Percentiles rank a stretch among this genome's conserved stretches.
Conservation (phyloP, 2,797 vertebrate genomes). For the Moxostoma hubbsi region DNA sequence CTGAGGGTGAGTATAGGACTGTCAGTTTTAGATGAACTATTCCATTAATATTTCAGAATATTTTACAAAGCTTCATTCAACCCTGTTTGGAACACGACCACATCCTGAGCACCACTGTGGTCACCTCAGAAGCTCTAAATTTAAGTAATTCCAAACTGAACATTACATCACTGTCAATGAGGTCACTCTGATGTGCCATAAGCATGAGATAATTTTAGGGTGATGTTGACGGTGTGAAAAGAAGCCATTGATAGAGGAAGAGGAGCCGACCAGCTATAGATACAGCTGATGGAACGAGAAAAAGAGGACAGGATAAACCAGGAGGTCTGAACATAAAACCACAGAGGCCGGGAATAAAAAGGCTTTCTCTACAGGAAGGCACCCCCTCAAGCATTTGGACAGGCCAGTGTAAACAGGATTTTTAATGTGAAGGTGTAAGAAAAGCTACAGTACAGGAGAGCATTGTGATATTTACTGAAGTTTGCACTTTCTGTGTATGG, state of each 20-base stretch:
- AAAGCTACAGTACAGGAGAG: conserved; percentile 27
- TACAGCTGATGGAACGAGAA: conserved; percentile 30
- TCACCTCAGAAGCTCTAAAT: conserved; percentile 41
- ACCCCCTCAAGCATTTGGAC: conserved; percentile 7
- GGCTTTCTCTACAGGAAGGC: neutral
- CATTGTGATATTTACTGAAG: conserved; percentile 39
- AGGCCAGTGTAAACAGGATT: conserved; percentile 17
- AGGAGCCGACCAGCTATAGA: conserved; percentile 30
- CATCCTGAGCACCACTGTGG: conserved; percentile 43
- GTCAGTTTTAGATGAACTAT: too few relatives aligned
- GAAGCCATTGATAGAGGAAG: conserved; percentile 32
- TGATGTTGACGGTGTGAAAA: conserved; percentile 40
- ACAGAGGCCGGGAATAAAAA: conserved; percentile 31
- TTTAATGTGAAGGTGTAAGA: conserved; percentile 37
- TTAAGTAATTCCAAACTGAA: conserved; percentile 31
- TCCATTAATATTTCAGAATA: conserved; percentile 3
- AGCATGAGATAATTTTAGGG: conserved; percentile 45
- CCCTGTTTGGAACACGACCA: conserved; percentile 45
- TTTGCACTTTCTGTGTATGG: conserved; percentile 52
- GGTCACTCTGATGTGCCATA: conserved; percentile 41
- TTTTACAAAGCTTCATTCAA: conserved; percentile 40
- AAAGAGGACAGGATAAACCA: conserved; percentile 18
- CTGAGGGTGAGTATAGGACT: too few relatives aligned
- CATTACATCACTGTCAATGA: conserved; percentile 40
- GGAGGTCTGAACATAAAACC: conserved; percentile 35